Evolutionary conservation across 2,888 invertebrate species (phyloP), one percentile per base, ranked within the genome.

Genomic region (Bursaphelenchus okinawaensis): DNA sequence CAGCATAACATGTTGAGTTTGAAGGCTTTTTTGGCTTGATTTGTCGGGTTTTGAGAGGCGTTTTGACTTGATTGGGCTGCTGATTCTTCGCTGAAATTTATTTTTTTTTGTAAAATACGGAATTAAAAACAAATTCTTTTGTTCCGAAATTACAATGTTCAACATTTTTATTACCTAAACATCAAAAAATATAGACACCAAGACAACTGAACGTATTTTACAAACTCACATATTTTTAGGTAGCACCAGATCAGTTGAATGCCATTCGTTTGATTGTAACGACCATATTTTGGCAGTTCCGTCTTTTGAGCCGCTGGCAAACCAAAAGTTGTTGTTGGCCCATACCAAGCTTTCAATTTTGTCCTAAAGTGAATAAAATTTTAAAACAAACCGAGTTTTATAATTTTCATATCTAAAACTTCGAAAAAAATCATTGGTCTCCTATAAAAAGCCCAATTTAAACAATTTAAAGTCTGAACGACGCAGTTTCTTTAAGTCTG

Each of bases 301-400:
- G 86, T 96, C 96, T 83, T 92, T 92, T 78, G 92, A 91, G 9
- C 95, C 96, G 20, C 92, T 93, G 66, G 94, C 89, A 84, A 98
- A 94, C 69, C 89, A 87, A 62, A 93, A 87, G 0, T 91, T 91
- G 52, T 87, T 86, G 84, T 93, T 92, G 51, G 93, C 90, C 91
- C 96, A 98, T 78, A 92, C 90, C 61, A 98, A 90, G 63, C 92
- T 92, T 86, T 98, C 95, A 4, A 96, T 94, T 0, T 91, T 89
- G 84, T 95, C 95, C 66, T 71, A 24, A 55, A 70, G 26, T 31
- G 84, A 84, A 26, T 4, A 3, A 4, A 24, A 26, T 6, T 12
- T 54, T 26, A 26, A 24, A 22, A 54, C 8, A 56, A 9, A 52
- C 23, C 54, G 8, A 20, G 22, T 52, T 7, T 7, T 22, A 52